Evolutionary conservation across 2,113 vertebrate genomes (phyloP).

Genomic region (Callipepla californica): DNA sequence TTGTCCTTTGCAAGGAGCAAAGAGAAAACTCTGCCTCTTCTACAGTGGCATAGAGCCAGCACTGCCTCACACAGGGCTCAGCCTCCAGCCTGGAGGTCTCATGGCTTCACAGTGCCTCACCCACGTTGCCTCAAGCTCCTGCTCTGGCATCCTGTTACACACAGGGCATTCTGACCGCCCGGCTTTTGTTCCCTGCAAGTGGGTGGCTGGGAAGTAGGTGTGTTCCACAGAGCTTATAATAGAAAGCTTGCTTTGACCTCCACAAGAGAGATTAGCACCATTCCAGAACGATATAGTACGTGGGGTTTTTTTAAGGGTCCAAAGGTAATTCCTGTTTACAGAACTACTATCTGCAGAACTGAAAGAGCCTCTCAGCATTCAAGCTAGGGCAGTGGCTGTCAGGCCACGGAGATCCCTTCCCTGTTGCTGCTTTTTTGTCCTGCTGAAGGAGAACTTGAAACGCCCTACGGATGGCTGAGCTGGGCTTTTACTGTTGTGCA

Average conservation of each 20-base stretch:
- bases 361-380: neutral
- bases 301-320: conserved; percentile 17
- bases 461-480: rapidly evolving
- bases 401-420: neutral
- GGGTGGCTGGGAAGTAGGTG: conserved; percentile 44
- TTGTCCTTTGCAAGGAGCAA: conserved; percentile 31
- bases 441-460: neutral
- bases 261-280: neutral
- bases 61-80: neutral
- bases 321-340: conserved; percentile 52
- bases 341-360: neutral
- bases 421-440: neutral
- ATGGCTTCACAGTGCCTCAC: neutral
- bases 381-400: neutral
- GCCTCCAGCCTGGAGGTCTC: neutral
- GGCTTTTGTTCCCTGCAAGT: conserved; percentile 26
- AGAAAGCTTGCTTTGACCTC: conserved; percentile 53
- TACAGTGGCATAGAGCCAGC: neutral
- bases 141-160: conserved; percentile 12
- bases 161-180: neutral
- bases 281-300: neutral
- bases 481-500: too few relatives aligned
- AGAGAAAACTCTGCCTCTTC: neutral
- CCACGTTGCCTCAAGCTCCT: neutral
- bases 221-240: conserved; percentile 53